These are phyloP conservation scores for Leucopternis melanops DNA, from an alignment of 2,113 vertebrate genomes.

Conservation along the genomic window DNA sequence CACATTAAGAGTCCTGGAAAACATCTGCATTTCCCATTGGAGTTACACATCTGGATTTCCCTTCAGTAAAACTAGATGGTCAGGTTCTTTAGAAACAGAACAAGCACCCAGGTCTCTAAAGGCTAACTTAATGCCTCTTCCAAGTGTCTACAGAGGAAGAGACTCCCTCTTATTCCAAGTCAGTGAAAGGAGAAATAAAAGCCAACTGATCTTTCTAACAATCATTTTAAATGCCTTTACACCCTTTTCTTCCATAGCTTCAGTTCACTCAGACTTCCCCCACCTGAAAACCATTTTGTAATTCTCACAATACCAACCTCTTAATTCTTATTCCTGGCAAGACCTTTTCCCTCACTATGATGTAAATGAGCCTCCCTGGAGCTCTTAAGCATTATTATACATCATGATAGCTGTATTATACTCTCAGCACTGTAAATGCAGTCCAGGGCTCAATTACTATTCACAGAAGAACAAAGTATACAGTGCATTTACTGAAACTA, in stretches of 20 bases:
- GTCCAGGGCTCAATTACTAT: neutral
- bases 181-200: neutral
- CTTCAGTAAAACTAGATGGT: neutral
- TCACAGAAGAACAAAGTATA: neutral
- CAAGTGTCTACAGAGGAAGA: neutral
- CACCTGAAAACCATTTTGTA: neutral
- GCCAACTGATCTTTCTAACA: neutral
- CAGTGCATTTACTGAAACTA: neutral
- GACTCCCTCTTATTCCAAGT: neutral
- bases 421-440: neutral
- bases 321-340: slow-evolving; percentile 35
- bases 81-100: neutral
- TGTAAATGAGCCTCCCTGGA: slow-evolving; percentile 7
- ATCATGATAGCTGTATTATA: neutral
- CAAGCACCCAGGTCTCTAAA: neutral
- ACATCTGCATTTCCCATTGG: neutral
- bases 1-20: neutral
- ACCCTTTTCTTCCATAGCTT: neutral
- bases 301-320: neutral
- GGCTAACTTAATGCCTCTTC: neutral
- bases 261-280: neutral
- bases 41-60: neutral
- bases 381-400: neutral
- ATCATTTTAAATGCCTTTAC: neutral
- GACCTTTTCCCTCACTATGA: neutral